phyloP scores from a whole-genome alignment of 2,888 invertebrate species.

The Polietes domitor region DNA sequence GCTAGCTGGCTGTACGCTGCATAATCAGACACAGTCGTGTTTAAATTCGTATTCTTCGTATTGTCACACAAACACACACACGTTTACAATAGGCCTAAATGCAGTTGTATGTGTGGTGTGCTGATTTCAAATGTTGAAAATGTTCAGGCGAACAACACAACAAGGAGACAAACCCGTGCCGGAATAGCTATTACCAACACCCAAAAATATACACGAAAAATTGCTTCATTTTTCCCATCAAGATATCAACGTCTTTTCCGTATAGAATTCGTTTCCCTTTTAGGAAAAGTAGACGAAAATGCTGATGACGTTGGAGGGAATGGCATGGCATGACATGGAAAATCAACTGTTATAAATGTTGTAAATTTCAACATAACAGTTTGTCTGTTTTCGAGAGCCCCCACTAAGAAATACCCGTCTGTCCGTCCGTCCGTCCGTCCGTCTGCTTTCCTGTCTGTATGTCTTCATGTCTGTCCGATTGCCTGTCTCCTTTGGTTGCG shows the following conservation, averaged over 20 bases:
- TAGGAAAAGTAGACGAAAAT: conserved; percentile 29
- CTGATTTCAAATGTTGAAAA: conserved; percentile 37
- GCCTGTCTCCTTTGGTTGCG: conserved; percentile 55
- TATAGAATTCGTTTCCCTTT: conserved; percentile 29
- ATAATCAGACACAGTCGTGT: not conserved
- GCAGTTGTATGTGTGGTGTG: conserved; percentile 44
- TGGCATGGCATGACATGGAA: not conserved
- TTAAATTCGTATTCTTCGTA: too few species aligned
- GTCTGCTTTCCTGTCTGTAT: conserved; percentile 48
- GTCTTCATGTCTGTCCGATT: conserved; percentile 31
- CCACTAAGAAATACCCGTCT: conserved; percentile 35
- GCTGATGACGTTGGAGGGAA: conserved; percentile 52
- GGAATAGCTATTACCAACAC: conserved; percentile 15
- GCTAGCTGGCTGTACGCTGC: not conserved
- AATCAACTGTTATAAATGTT: conserved; percentile 53
- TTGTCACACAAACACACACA: not conserved
- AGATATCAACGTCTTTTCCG: not conserved
- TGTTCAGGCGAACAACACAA: not conserved
- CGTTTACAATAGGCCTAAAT: conserved; percentile 44
- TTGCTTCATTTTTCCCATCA: conserved; percentile 28
- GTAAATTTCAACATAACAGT: conserved; percentile 61
- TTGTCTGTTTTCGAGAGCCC: conserved; percentile 52
- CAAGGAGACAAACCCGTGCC: not conserved
- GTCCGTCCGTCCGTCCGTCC: conserved; percentile 44
- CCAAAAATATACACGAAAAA: conserved; percentile 18